Evolutionary conservation across 2,888 invertebrate genomes (phyloP).

Genomic region (Parnassius smintheus): DNA sequence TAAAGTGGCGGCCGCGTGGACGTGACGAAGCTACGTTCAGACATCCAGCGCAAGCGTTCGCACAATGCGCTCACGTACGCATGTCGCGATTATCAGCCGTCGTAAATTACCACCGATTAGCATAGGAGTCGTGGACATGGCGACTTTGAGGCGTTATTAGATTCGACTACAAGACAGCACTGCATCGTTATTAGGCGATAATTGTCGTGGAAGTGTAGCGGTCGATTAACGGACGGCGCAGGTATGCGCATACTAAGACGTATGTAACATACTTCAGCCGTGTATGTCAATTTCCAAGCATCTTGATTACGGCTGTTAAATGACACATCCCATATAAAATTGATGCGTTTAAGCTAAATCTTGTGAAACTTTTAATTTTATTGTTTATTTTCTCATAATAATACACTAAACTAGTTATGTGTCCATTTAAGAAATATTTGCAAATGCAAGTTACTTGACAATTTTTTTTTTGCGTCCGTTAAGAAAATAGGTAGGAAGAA

Average conservation of each 20-base stretch:
- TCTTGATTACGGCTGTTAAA: slow-evolving; percentile 3
- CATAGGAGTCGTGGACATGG: slow-evolving; percentile 72
- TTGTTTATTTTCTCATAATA: slow-evolving; percentile 18
- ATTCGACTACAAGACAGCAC: slow-evolving; percentile 65
- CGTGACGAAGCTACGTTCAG: slow-evolving; percentile 38
- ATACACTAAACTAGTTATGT: slow-evolving; percentile 2
- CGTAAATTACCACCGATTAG: slow-evolving; percentile 77
- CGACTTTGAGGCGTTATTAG: slow-evolving; percentile 65
- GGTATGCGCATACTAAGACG: slow-evolving; percentile 56
- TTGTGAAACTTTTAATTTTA: slow-evolving; percentile 18
- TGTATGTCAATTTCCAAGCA: slow-evolving; percentile 11
- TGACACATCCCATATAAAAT: slow-evolving; percentile 15
- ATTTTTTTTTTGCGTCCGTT: slow-evolving; percentile 51
- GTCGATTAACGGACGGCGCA: slow-evolving; percentile 76
- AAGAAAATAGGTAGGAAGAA: slow-evolving; percentile 67
- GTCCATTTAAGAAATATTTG: slow-evolving; percentile 50
- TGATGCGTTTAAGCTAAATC: slow-evolving; percentile 3
- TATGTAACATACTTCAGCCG: slow-evolving; percentile 19
- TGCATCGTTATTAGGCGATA: slow-evolving; percentile 73
- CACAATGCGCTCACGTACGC: slow-evolving; percentile 76
- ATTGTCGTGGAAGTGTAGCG: slow-evolving; percentile 72
- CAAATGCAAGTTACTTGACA: slow-evolving; percentile 67
- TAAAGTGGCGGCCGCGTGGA: slow-evolving; percentile 42
- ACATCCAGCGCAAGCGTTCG: slow-evolving; percentile 46
- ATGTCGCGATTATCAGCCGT: slow-evolving; percentile 74